Percentiles rank a stretch among this genome's conserved stretches.
These are phyloP conservation scores for Tribolium madens DNA, from an alignment of 1,140 invertebrate species.

Conservation along the genomic window DNA sequence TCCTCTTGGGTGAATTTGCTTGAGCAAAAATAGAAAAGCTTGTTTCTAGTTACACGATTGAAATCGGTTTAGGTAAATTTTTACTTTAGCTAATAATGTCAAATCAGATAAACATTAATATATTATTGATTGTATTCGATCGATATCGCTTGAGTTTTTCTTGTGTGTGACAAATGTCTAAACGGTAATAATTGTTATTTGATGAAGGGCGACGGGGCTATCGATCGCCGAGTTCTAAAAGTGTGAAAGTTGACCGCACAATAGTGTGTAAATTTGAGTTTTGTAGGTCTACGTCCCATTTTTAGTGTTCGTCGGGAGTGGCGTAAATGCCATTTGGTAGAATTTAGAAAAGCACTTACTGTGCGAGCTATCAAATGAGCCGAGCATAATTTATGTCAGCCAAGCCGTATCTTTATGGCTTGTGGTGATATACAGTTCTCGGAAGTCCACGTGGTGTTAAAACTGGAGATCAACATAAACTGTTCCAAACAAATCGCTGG, in stretches of 20 bases:
- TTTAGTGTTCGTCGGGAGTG: conserved; percentile 48
- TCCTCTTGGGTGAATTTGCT: not conserved
- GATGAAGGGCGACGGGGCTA: not conserved
- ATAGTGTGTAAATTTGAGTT: not conserved
- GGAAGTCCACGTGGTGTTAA: conserved; percentile 57
- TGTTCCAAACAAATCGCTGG: conserved; percentile 48
- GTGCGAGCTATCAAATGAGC: conserved; percentile 54
- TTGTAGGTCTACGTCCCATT: conserved; percentile 37
- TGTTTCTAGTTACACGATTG: no score
- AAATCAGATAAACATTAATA: no score
- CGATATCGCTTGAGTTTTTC: not conserved
- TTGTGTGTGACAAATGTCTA: not conserved
- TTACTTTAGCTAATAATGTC: no score
- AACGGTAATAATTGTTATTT: not conserved
- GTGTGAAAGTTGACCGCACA: not conserved
- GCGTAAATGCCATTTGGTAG: conserved; percentile 51
- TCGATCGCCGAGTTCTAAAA: not conserved
- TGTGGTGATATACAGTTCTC: conserved; percentile 53
- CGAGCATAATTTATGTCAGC: conserved; percentile 56
- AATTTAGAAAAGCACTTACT: conserved; percentile 57
- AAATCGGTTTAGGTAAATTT: no score
- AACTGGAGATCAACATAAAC: conserved; percentile 56
- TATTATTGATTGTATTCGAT: not conserved
- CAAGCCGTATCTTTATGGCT: conserved; percentile 55
- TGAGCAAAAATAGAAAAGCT: no score